Base-by-base conservation (phyloP, 2,113 vertebrate genomes). In the Pomatostomus ruficeps region DNA sequence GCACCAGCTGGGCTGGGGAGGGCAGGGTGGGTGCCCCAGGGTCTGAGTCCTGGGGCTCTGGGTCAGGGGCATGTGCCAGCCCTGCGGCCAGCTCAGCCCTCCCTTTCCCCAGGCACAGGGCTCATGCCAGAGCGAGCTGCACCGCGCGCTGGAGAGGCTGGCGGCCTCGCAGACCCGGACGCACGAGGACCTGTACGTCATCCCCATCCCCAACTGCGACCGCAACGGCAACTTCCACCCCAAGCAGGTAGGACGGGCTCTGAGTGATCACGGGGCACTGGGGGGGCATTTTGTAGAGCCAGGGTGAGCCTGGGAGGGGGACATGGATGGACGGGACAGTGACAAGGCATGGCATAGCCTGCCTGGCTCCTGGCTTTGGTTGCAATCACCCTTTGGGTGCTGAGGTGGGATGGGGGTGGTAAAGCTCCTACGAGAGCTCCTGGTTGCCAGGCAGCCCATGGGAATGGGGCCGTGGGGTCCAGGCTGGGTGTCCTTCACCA, bases 131-230 rank as follows among this genome's bases (percentile, higher is more conserved):
- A 98, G 98, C 1, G 98, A 99, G 96, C 98, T 99, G 46, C 99
- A 99, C 91, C 97, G 98, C 91, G 99, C 99, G 0, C 80, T 99
- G 97, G 99, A 99, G 96, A 96, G 98, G 70, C 93, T 99, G 97
- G 98, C 98, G 1, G 98, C 98, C 73, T 98, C 98, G 1, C 98
- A 98, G 89, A 98, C 97, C 84, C 98, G 99, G 59, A 99, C 99
- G 0, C 99, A 99, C 0, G 99, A 99, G 54, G 99, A 99, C 65
- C 98, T 99, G 84, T 98, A 99, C 28, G 97, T 98, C 73, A 99
- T 99, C 96, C 99, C 99, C 81, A 99, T 99, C 82, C 99, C 99
- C 91, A 99, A 99, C 98, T 99, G 99, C 59, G 99, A 99, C 97
- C 99, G 98, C 86, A 99, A 99, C 0, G 99, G 99, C 96, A 98